Evolutionary conservation across 2,888 invertebrate species (phyloP).

Genomic region (Morpho deidamia): DNA sequence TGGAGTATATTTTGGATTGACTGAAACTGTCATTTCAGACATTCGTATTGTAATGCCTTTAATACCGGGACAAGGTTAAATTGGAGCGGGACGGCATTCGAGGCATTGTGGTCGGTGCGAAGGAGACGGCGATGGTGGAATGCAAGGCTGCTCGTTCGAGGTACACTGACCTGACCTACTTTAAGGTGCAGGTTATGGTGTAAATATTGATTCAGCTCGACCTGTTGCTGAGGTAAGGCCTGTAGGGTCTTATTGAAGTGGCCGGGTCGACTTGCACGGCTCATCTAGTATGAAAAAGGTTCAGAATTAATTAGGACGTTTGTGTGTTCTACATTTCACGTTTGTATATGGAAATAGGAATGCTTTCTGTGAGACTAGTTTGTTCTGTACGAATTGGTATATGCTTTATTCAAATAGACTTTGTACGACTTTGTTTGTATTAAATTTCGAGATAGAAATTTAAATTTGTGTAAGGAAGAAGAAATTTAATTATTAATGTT

Average conservation of each 20-base stretch:
- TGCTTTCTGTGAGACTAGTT: not conserved
- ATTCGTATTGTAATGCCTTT: conserved; percentile 60
- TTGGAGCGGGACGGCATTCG: conserved; percentile 40
- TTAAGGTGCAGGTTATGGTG: conserved; percentile 61
- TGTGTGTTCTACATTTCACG: not conserved
- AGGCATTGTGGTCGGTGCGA: conserved; percentile 24
- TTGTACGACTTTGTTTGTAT: no score
- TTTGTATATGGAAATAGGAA: not conserved
- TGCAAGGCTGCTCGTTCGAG: conserved; percentile 70
- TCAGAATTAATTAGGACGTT: conserved; percentile 6
- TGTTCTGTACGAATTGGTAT: no score
- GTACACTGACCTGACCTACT: conserved; percentile 73
- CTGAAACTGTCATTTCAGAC: conserved; percentile 53
- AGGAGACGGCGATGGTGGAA: conserved; percentile 45
- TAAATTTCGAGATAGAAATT: no score
- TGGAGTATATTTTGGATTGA: conserved; percentile 52
- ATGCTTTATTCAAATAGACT: no score
- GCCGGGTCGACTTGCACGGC: not conserved
- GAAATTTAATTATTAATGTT: no score
- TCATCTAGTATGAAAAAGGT: conserved; percentile 7
- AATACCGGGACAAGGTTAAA: conserved; percentile 58
- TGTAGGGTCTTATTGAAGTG: conserved; percentile 26
- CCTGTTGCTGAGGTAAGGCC: conserved; percentile 57
- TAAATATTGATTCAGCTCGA: conserved; percentile 73
- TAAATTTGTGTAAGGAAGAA: no score